Conservation (phyloP, 2,797 vertebrate species). For the Macropodus opercularis region DNA sequence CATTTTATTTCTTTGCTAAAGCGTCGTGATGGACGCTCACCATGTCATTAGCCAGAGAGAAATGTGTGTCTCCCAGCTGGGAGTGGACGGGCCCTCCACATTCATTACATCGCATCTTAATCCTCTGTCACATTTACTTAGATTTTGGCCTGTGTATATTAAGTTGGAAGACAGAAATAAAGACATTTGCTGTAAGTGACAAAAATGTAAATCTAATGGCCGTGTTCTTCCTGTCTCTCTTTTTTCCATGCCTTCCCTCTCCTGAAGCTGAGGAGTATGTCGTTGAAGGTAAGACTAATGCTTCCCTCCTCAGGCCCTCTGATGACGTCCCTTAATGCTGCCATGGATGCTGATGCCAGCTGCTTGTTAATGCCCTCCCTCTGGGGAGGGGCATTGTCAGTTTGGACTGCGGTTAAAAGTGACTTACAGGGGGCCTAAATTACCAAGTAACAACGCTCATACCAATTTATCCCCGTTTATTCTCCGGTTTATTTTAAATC, state of each 20-base stretch:
- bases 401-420: conserved; percentile 85
- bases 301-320: conserved; percentile 53
- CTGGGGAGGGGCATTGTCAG: conserved; percentile 77
- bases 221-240: conserved; percentile 37
- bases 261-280: conserved; percentile 78
- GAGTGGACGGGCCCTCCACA: conserved; percentile 12
- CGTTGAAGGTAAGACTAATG: conserved; percentile 83
- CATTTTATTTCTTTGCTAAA: conserved; percentile 35
- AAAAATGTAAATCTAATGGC: conserved; percentile 22
- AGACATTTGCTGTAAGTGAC: conserved; percentile 10
- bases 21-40: conserved; percentile 15
- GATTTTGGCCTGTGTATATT: conserved; percentile 8
- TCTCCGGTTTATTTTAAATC: conserved; percentile 48
- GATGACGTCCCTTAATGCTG: conserved; percentile 53
- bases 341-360: conserved; percentile 64
- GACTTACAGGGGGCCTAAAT: conserved; percentile 79
- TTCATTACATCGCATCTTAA: not conserved
- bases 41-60: conserved; percentile 32
- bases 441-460: conserved; percentile 40
- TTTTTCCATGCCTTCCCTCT: conserved; percentile 21
- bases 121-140: conserved; percentile 7
- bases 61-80: conserved; percentile 31
- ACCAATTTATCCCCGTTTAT: conserved; percentile 45
- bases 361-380: conserved; percentile 66
- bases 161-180: conserved; percentile 5